Conservation (phyloP, 2,888 invertebrate genomes). For the Eilema depressum region DNA sequence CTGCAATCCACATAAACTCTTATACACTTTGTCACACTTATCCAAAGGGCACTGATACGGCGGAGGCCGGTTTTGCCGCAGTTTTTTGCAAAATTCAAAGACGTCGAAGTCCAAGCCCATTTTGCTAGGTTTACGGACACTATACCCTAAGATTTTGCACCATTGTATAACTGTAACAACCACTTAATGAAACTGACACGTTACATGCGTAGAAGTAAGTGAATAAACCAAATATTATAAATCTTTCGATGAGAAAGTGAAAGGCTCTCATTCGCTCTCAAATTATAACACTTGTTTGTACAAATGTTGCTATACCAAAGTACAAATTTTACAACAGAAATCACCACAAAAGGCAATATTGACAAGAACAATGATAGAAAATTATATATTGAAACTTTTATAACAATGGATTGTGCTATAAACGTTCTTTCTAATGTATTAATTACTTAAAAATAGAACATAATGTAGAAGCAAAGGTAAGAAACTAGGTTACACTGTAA, state of each 20-base stretch:
- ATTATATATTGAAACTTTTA: neutral
- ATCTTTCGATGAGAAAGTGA: constrained; percentile 47
- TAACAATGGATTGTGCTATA: too few relatives aligned
- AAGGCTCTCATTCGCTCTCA: constrained; percentile 39
- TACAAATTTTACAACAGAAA: neutral
- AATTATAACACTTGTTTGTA: constrained; percentile 40
- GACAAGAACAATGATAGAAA: neutral
- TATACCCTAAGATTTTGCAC: constrained; percentile 21
- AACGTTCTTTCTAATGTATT: too few relatives aligned
- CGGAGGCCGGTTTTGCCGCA: constrained; percentile 92
- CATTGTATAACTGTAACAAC: constrained; percentile 27
- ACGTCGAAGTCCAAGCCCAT: constrained; percentile 96
- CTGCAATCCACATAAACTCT: constrained; percentile 94
- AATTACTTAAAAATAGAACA: too few relatives aligned
- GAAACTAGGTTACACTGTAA: too few relatives aligned
- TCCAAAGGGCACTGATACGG: constrained; percentile 95
- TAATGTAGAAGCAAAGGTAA: too few relatives aligned
- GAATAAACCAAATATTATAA: constrained; percentile 27
- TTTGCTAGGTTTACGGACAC: constrained; percentile 55
- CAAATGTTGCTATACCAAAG: constrained; percentile 19
- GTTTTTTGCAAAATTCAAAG: constrained; percentile 93
- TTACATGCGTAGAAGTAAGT: constrained; percentile 14
- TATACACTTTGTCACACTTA: constrained; percentile 94
- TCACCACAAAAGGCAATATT: neutral
- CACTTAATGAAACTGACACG: constrained; percentile 16